phyloP scores from a whole-genome alignment of 1,140 invertebrate species.

The Nephila pilipes region DNA sequence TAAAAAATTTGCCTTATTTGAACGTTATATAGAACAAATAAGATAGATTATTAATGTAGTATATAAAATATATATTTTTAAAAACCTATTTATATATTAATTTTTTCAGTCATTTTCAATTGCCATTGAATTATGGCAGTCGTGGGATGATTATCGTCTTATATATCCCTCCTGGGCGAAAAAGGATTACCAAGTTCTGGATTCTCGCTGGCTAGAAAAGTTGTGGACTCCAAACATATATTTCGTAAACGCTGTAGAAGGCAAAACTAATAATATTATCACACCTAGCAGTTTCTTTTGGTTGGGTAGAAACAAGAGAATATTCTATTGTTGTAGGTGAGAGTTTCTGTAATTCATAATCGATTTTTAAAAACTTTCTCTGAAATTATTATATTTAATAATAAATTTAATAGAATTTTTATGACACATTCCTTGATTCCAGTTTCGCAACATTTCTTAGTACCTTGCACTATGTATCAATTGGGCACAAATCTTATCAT shows the following conservation, averaged over 20 bases:
- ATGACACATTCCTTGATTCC: too few species aligned
- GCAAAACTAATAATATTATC: slow-evolving; percentile 69
- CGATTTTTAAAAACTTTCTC: too few species aligned
- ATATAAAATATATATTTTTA: too few species aligned
- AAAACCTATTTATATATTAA: background rate
- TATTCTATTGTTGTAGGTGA: slow-evolving; percentile 63
- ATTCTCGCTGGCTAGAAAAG: slow-evolving; percentile 59
- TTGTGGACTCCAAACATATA: slow-evolving; percentile 78
- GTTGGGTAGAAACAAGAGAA: background rate
- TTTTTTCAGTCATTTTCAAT: slow-evolving; percentile 72
- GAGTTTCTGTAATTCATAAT: background rate
- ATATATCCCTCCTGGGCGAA: slow-evolving; percentile 29
- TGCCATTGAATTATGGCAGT: slow-evolving; percentile 67
- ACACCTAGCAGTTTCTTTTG: slow-evolving; percentile 64
- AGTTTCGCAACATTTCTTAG: too few species aligned
- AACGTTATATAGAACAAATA: too few species aligned
- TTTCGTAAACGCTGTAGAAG: slow-evolving; percentile 77
- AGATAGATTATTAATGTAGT: too few species aligned
- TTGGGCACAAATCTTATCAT: too few species aligned
- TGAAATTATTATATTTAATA: too few species aligned
- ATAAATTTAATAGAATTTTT: too few species aligned
- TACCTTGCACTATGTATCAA: too few species aligned
- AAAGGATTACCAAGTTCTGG: slow-evolving; percentile 35
- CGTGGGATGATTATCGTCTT: slow-evolving; percentile 75
- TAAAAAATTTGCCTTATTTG: too few species aligned